Evolutionary conservation across 2,797 vertebrate genomes (phyloP).

Genomic region (Spinibarbus caldwelli): DNA sequence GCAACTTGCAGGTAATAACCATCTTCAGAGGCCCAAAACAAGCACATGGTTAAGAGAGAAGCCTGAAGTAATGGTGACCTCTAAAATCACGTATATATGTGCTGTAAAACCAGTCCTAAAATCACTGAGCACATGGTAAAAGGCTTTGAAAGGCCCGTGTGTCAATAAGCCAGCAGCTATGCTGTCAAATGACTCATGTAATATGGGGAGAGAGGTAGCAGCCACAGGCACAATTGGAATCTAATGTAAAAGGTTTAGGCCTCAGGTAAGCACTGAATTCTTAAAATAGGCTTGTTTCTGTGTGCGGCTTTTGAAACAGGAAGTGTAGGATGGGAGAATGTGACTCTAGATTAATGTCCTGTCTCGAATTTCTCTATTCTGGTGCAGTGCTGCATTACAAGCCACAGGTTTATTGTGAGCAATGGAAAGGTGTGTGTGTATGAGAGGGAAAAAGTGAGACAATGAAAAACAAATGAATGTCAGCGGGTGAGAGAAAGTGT

Average conservation of each 20-base stretch:
- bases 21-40: constrained; percentile 1
- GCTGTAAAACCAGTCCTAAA: not conserved
- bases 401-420: constrained; percentile 8
- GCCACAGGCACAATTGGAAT: constrained; percentile 15
- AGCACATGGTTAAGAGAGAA: constrained; percentile 11
- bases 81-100: constrained; percentile 1
- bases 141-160: not conserved
- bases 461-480: not conserved
- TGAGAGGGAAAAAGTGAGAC: not conserved
- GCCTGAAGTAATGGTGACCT: not conserved
- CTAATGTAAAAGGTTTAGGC: constrained; percentile 28
- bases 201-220: not conserved
- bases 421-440: not conserved
- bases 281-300: constrained; percentile 21
- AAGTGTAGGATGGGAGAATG: not conserved
- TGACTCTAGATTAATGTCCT: constrained; percentile 29
- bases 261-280: constrained; percentile 17
- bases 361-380: constrained; percentile 22
- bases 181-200: constrained; percentile 33
- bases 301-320: not conserved
- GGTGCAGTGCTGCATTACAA: constrained; percentile 27
- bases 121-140: not conserved
- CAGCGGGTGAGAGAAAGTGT: not conserved
- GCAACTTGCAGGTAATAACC: constrained; percentile 5
- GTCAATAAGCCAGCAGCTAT: constrained; percentile 21